phyloP scores from a whole-genome alignment of 2,113 vertebrate species.

The Tragelaphus buxtoni region DNA sequence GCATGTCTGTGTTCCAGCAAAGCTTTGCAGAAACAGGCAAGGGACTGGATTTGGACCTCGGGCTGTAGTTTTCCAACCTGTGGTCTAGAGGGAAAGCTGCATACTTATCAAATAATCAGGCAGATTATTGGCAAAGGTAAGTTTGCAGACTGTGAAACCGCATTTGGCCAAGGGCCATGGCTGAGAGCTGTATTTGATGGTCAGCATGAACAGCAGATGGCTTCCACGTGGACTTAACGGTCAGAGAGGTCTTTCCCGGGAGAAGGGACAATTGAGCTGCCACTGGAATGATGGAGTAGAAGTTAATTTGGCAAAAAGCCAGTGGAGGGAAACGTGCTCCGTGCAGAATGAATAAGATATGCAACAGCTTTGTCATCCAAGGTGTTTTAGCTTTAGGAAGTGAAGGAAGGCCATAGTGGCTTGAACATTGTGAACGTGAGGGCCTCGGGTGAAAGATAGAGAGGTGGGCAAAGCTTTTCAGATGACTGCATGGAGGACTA shows the following conservation, averaged over 20 bases:
- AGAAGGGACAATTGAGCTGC: not conserved
- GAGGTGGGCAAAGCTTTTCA: not conserved
- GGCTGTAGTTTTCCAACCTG: not conserved
- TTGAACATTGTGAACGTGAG: rapidly evolving
- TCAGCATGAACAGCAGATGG: not conserved
- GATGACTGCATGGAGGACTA: not conserved
- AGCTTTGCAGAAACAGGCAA: not conserved
- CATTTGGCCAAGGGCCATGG: not conserved
- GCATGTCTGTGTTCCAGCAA: not conserved
- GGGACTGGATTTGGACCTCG: not conserved
- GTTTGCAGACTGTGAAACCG: not conserved
- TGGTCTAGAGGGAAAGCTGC: not conserved
- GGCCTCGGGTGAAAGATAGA: not conserved
- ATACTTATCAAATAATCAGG: not conserved
- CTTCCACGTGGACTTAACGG: not conserved
- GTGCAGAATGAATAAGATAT: not conserved
- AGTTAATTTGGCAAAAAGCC: not conserved
- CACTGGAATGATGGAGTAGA: not conserved
- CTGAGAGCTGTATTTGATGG: not conserved
- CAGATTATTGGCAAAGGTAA: not conserved
- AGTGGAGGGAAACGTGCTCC: not conserved
- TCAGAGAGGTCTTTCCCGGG: not conserved
- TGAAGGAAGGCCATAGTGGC: not conserved
- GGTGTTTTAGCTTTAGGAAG: not conserved
- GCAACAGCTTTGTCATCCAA: not conserved